These are phyloP conservation scores for Trematomus loennbergii DNA, from an alignment of 2,113 vertebrate species.

Conservation along the genomic window DNA sequence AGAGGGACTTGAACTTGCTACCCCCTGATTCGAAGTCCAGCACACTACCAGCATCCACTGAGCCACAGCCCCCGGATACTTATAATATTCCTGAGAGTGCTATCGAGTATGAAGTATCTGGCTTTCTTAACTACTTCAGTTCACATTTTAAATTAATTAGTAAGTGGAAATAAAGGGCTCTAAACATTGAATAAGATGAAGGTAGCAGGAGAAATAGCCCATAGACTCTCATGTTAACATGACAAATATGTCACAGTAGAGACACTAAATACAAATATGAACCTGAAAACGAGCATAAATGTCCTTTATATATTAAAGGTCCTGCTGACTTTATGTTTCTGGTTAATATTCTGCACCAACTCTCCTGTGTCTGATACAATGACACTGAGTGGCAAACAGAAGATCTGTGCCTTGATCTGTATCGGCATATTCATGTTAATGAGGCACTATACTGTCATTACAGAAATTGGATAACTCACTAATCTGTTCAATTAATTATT, in stretches of 20 bases:
- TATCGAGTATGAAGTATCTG: not conserved
- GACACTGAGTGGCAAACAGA: not conserved
- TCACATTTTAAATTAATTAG: conserved; percentile 19
- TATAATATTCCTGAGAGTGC: no score
- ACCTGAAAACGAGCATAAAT: no score
- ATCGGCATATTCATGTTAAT: conserved; percentile 7
- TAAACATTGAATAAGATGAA: conserved; percentile 10
- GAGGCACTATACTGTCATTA: not conserved
- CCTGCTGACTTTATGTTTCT: no score
- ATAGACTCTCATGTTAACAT: conserved; percentile 34
- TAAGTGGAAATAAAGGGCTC: conserved; percentile 12
- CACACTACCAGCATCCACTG: no score
- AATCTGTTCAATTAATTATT: conserved; percentile 7
- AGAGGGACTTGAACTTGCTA: no score
- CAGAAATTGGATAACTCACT: not conserved
- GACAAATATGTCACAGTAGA: no score
- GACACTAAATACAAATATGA: no score
- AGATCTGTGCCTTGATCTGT: not conserved
- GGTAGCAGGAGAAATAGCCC: not conserved
- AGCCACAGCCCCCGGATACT: no score
- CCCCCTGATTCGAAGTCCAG: no score
- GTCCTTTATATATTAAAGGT: no score
- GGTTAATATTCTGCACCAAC: no score
- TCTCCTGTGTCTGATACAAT: not conserved
- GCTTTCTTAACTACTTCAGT: conserved; percentile 1